These are phyloP conservation scores for Orthosia cruda DNA, from an alignment of 2,888 invertebrate genomes.

Conservation along the genomic window DNA sequence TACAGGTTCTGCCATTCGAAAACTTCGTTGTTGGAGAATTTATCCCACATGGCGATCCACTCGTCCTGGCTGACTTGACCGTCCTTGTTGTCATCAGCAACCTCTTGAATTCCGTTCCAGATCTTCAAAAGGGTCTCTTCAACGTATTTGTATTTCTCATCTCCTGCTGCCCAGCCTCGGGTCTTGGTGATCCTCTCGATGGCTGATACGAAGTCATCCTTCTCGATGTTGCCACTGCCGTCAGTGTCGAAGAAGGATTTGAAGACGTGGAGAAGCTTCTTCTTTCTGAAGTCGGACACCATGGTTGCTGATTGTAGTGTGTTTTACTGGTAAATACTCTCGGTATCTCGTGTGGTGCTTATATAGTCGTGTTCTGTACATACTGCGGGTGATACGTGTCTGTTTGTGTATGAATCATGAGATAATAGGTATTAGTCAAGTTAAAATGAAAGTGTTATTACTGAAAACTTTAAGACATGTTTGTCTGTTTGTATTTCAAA, in stretches of 20 bases:
- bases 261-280: conserved; percentile 97
- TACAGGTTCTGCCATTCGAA: conserved; percentile 96
- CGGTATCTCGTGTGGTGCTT: conserved; percentile 33
- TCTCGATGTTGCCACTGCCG: conserved; percentile 97
- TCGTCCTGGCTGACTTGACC: conserved; percentile 93
- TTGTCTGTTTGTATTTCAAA: conserved; percentile 21
- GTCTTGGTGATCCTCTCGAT: conserved; percentile 96
- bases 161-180: conserved; percentile 95
- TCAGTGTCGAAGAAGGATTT: conserved; percentile 97
- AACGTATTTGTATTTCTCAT: conserved; percentile 94
- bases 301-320: conserved; percentile 81
- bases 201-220: conserved; percentile 96
- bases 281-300: conserved; percentile 97
- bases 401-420: conserved; percentile 65
- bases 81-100: conserved; percentile 96
- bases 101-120: conserved; percentile 96
- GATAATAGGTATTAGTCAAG: conserved; percentile 60
- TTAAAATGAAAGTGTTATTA: conserved; percentile 39
- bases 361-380: conserved; percentile 59
- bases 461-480: not conserved
- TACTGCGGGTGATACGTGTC: conserved; percentile 26
- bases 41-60: conserved; percentile 92
- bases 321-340: conserved; percentile 46
- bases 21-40: conserved; percentile 92
- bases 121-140: conserved; percentile 95